A percentile compares a stretch with the other conserved stretches of the same genome.
These are phyloP conservation scores for Synodontis membranacea DNA, from an alignment of 2,113 vertebrate species.

Conservation along the genomic window DNA sequence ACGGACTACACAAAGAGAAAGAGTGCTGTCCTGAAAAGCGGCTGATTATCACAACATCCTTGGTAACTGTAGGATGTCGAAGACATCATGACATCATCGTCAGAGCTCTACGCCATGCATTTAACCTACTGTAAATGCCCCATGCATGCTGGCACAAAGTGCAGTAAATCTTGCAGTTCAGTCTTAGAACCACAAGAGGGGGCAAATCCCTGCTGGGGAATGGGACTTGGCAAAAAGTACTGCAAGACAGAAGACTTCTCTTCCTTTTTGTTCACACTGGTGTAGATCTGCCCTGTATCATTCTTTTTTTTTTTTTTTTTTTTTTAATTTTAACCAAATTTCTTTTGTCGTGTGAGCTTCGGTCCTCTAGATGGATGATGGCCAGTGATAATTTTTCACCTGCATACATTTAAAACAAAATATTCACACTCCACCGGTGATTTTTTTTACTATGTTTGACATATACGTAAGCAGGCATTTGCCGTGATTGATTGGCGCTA, in stretches of 20 bases:
- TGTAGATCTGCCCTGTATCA: not conserved
- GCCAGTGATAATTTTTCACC: not conserved
- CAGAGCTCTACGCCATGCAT: not conserved
- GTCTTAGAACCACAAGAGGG: slow-evolving; percentile 69
- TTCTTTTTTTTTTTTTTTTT: not conserved
- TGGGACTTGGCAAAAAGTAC: not conserved
- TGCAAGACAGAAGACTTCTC: not conserved
- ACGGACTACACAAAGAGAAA: not conserved
- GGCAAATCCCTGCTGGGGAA: slow-evolving; percentile 47
- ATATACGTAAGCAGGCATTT: slow-evolving; percentile 34
- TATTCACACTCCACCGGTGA: slow-evolving; percentile 13
- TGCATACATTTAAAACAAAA: slow-evolving; percentile 1
- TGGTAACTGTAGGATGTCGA: not conserved
- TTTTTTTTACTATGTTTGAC: slow-evolving; percentile 40
- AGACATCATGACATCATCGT: not conserved
- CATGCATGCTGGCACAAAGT: slow-evolving; percentile 2
- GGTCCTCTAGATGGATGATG: not conserved
- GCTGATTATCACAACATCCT: not conserved
- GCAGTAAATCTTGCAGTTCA: slow-evolving; percentile 46
- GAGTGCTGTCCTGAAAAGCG: not conserved
- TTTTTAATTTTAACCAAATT: not conserved
- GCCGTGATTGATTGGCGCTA: slow-evolving; percentile 46
- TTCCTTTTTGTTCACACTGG: not conserved
- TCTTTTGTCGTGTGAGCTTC: not conserved
- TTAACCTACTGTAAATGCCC: not conserved